Percentiles rank a stretch among this genome's conserved stretches.
These are phyloP conservation scores for Pedionomus torquatus DNA, from an alignment of 2,113 vertebrate genomes.

Conservation along the genomic window DNA sequence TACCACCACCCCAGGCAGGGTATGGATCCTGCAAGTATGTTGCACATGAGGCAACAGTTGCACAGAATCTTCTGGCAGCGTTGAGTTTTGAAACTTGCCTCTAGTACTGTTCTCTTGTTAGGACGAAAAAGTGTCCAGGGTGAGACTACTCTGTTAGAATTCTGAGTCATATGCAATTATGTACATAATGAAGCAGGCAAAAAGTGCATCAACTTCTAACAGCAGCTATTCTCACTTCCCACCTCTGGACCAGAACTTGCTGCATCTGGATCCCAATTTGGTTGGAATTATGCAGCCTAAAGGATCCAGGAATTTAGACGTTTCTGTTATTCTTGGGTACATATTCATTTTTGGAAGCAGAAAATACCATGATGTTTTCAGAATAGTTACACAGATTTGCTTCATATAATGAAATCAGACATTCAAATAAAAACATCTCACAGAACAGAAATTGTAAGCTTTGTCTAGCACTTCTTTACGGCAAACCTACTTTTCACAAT, in stretches of 20 bases:
- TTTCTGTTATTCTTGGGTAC: background rate
- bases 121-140: background rate
- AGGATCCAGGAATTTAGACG: background rate
- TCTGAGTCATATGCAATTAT: background rate
- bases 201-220: background rate
- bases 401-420: background rate
- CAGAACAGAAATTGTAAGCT: background rate
- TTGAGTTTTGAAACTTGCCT: background rate
- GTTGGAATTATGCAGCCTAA: background rate
- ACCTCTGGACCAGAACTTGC: background rate
- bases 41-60: background rate
- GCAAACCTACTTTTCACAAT: background rate
- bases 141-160: background rate
- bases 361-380: background rate
- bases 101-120: background rate
- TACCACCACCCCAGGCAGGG: background rate
- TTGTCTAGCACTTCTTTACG: background rate
- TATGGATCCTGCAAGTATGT: background rate
- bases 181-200: background rate
- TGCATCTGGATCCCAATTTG: background rate
- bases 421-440: background rate
- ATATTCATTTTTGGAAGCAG: background rate
- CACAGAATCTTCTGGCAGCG: background rate
- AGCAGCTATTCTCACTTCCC: background rate
- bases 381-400: background rate